These are phyloP conservation scores for Clarias macrocephalus DNA, from an alignment of 2,113 vertebrate genomes.

Conservation along the genomic window DNA sequence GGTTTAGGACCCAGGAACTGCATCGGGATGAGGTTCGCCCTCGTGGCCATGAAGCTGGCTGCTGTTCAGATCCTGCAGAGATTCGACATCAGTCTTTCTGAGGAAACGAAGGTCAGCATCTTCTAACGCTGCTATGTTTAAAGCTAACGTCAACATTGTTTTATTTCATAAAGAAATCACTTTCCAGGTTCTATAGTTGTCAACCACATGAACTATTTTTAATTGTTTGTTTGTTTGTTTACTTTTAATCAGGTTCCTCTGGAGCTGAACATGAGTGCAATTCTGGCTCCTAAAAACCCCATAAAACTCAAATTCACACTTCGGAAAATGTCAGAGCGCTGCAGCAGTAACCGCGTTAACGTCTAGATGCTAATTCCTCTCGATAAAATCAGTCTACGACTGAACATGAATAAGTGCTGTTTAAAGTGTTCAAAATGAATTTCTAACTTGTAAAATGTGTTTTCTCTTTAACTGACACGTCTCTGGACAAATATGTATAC, in stretches of 20 bases:
- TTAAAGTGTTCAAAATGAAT: too few species aligned
- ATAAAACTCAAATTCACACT: constrained; percentile 21
- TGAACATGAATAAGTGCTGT: neutral
- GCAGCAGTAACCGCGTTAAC: neutral
- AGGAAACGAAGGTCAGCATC: constrained; percentile 47
- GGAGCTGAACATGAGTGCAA: neutral
- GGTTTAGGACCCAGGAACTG: constrained; percentile 63
- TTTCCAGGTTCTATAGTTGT: neutral
- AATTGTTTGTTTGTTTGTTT: too few species aligned
- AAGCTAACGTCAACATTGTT: neutral
- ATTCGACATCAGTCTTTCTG: constrained; percentile 39
- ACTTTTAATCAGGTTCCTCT: neutral
- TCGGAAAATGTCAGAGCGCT: neutral
- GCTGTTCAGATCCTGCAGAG: constrained; percentile 49
- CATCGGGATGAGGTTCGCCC: constrained; percentile 60
- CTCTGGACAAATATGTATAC: too few species aligned
- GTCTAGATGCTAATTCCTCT: neutral
- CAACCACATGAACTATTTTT: neutral
- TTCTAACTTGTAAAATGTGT: too few species aligned
- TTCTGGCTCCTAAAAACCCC: constrained; percentile 7
- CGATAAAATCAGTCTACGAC: neutral
- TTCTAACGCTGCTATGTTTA: neutral
- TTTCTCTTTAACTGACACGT: too few species aligned
- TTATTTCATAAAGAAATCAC: neutral
- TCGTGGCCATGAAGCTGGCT: constrained; percentile 55